These are phyloP conservation scores for Rhynchomys soricoides DNA, from an alignment of 2,113 vertebrate genomes.

Conservation along the genomic window DNA sequence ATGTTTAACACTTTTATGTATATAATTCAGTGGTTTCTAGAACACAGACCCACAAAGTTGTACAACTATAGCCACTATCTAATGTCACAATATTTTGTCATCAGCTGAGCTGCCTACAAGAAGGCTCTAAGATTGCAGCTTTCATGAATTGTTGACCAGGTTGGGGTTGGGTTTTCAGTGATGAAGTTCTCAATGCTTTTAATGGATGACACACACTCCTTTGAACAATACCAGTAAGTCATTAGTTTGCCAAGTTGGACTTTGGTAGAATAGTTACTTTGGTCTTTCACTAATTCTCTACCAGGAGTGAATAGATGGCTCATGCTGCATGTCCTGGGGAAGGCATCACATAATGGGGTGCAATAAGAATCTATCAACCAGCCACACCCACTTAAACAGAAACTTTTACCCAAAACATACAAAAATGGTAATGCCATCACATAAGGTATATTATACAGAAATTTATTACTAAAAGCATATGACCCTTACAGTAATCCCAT, in stretches of 20 bases:
- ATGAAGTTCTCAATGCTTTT: not conserved
- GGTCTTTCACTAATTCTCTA: not conserved
- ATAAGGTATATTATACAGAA: not conserved
- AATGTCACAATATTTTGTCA: constrained; percentile 19
- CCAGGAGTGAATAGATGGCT: not conserved
- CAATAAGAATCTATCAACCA: not conserved
- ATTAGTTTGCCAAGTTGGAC: not conserved
- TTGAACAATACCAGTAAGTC: not conserved
- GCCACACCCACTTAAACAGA: not conserved
- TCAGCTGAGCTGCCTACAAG: not conserved
- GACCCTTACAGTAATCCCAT: not conserved
- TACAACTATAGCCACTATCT: not conserved
- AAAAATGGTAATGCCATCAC: not conserved
- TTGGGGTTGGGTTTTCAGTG: not conserved
- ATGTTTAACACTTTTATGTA: not conserved
- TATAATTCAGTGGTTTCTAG: not conserved
- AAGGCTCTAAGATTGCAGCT: not conserved
- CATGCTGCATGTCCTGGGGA: no score
- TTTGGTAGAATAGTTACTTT: not conserved
- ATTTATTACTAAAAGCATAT: not conserved
- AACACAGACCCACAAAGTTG: not conserved
- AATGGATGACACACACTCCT: not conserved
- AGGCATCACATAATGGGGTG: not conserved
- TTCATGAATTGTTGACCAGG: not conserved
- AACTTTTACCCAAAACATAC: not conserved